These are phyloP conservation scores for Tursiops truncatus DNA, from an alignment of 2,113 vertebrate species.

Conservation along the genomic window DNA sequence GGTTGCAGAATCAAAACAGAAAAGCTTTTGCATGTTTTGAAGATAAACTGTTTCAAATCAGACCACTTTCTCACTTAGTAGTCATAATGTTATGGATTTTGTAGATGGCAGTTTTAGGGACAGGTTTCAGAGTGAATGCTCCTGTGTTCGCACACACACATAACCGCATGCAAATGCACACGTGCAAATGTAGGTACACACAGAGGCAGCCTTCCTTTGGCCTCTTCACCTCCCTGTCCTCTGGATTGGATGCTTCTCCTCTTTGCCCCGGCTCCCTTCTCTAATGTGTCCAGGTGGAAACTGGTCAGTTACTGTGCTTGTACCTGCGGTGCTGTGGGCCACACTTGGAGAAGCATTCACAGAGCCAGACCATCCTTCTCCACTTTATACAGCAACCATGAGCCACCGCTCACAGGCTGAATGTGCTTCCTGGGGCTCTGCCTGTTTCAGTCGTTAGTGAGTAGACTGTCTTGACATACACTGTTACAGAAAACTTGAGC, in stretches of 20 bases:
- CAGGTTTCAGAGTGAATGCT: neutral
- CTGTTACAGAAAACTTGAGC: neutral
- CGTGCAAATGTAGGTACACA: rapidly evolving
- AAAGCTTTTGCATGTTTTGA: neutral
- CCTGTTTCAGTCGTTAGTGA: neutral
- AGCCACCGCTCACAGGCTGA: neutral
- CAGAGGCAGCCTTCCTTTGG: neutral
- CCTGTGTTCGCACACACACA: rapidly evolving
- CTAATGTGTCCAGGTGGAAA: neutral
- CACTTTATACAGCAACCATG: neutral
- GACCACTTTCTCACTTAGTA: neutral
- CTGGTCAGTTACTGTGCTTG: neutral
- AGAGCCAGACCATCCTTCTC: neutral
- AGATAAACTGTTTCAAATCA: neutral
- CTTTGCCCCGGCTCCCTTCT: neutral
- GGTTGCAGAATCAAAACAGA: neutral
- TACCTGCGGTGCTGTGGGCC: neutral
- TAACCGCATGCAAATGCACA: no score
- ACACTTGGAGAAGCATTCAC: neutral
- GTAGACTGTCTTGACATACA: neutral
- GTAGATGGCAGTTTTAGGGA: neutral
- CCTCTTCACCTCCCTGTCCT: neutral
- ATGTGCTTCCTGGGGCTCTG: neutral
- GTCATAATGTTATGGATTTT: neutral
- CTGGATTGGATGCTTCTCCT: neutral